Conservation (phyloP, 2,797 vertebrate species). For the Borostomias antarcticus region DNA sequence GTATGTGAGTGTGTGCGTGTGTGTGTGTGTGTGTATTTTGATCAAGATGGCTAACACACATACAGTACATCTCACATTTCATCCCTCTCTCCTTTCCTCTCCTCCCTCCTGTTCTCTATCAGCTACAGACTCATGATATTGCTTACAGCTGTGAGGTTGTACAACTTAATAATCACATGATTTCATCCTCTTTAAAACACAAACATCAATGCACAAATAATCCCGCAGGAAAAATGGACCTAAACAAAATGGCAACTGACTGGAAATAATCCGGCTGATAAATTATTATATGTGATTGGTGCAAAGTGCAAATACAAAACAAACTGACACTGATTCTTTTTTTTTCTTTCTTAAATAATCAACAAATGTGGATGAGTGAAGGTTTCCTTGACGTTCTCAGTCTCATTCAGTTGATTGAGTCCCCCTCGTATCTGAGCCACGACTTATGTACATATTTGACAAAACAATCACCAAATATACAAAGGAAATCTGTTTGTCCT, state of each 20-base stretch:
- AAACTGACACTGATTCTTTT: constrained; percentile 83
- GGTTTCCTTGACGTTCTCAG: constrained; percentile 77
- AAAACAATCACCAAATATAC: constrained; percentile 99
- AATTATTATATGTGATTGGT: constrained; percentile 98
- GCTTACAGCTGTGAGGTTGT: constrained; percentile 96
- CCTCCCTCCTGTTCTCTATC: constrained; percentile 73
- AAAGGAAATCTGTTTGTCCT: constrained; percentile 88
- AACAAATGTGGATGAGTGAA: constrained; percentile 88
- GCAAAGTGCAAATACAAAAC: constrained; percentile 97
- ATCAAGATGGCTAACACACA: constrained; percentile 88
- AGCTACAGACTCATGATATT: constrained; percentile 98
- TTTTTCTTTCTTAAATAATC: constrained; percentile 81
- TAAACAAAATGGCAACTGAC: constrained; percentile 70
- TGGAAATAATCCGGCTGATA: constrained; percentile 87
- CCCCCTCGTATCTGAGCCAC: constrained; percentile 91
- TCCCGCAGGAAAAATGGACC: constrained; percentile 87
- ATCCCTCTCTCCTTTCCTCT: constrained; percentile 20
- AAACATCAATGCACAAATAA: constrained; percentile 97
- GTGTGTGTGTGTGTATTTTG: constrained; percentile 69
- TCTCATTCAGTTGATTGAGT: constrained; percentile 86
- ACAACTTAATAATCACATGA: constrained; percentile 93
- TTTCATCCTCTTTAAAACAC: constrained; percentile 91
- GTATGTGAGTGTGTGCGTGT: constrained; percentile 70
- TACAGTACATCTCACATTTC: constrained; percentile 63
- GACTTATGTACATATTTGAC: constrained; percentile 99